phyloP scores from a whole-genome alignment of 1,140 invertebrate genomes.

The Scaptomyza pallida region DNA sequence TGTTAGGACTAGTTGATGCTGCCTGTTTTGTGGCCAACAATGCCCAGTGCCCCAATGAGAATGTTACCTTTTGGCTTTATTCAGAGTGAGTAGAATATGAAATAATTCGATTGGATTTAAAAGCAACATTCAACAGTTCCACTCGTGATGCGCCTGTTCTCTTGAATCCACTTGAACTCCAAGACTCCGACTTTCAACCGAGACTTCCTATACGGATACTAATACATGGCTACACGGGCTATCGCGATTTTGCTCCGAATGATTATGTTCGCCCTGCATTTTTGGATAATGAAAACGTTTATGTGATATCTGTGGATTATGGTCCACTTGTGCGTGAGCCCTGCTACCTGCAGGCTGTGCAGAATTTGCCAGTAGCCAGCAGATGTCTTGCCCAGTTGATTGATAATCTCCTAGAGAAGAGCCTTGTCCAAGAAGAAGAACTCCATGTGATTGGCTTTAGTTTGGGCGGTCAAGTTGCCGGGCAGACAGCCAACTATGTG shows the following conservation, averaged over 20 bases:
- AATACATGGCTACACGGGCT: conserved; percentile 87
- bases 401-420: conserved; percentile 86
- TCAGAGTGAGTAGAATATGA: conserved; percentile 83
- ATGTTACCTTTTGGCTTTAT: conserved; percentile 87
- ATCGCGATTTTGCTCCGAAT: conserved; percentile 86
- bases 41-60: conserved; percentile 85
- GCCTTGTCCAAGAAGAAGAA: conserved; percentile 85
- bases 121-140: conserved; percentile 27
- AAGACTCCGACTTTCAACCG: conserved; percentile 85
- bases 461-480: conserved; percentile 93
- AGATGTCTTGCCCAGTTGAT: conserved; percentile 87
- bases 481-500: conserved; percentile 89
- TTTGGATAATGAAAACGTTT: conserved; percentile 85
- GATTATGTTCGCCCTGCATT: conserved; percentile 86
- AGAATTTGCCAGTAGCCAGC: conserved; percentile 86
- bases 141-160: conserved; percentile 84
- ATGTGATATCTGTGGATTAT: conserved; percentile 87
- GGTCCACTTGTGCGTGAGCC: conserved; percentile 85
- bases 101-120: conserved; percentile 11
- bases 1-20: conserved; percentile 62
- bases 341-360: conserved; percentile 86
- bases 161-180: conserved; percentile 78
- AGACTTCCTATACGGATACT: conserved; percentile 86
- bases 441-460: conserved; percentile 96
- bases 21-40: conserved; percentile 60